Base-by-base conservation (phyloP, 2,888 invertebrate species). In the Pyrrhosoma nymphula region DNA sequence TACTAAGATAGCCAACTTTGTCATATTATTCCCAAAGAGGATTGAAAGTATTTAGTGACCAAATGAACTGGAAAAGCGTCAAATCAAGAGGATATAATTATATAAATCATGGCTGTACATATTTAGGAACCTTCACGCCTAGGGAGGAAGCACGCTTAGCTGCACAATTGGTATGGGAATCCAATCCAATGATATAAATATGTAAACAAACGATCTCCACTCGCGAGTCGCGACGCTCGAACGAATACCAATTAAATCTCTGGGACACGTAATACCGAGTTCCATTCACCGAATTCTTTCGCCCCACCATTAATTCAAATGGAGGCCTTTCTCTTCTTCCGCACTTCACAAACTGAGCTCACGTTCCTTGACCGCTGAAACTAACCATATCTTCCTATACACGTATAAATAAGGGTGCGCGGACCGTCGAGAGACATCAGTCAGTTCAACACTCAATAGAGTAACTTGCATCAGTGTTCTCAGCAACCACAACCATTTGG, bases 271-370 rank as follows among this genome's bases (percentile, higher is more conserved):
- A 63, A 63, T 63, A 23, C 63, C 23, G 63, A 91, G 91, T 91
- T 60, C 91, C 91, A 60, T 60, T 91, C 91, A 91, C 91, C 91
- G 91, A 60, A 60, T 91, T 56, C 60, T 35, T 60, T 60, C 91
- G 56, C 35, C 35, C 20, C 60, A 63, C 18, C 23, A 63, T 63
- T 23, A n/a, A n/a, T n/a, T n/a, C n/a, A 23, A 18, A 18, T 63
- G 8, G 23, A 63, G 23, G 63, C 63, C 63, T 63, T 63, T 63
- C 63, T 63, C 63, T 23, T 23, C 63, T 63, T 63, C 23, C 63
- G 18, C 18, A 63, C 63, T 63, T 23, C 63, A 18, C 63, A 18
- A 8, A 18, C 63, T 23, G 3, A 6, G 0, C 23, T 63, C 63
- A 23, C 63, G 23, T 63, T 23, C 63, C 23, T 63, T 63, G 20